phyloP scores from a whole-genome alignment of 2,888 invertebrate genomes.

The Adela reaumurella region DNA sequence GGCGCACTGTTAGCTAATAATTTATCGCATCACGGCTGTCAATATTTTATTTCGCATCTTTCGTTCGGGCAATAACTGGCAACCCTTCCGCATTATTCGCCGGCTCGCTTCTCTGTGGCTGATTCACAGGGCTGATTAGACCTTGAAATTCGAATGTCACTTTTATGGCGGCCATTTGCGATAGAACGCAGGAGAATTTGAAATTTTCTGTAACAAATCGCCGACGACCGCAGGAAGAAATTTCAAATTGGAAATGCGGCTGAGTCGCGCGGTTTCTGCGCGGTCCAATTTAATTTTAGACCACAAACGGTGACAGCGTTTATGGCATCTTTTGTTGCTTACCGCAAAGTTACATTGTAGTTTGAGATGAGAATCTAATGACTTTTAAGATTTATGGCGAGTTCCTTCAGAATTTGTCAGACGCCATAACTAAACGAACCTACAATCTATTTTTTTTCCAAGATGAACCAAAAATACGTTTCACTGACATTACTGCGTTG shows the following conservation, averaged over 20 bases:
- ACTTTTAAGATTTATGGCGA: not conserved
- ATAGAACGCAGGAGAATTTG: not conserved
- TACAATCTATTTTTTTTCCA: too few species aligned
- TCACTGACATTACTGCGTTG: too few species aligned
- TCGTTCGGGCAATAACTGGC: not conserved
- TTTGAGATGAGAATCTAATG: not conserved
- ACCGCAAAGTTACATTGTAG: slow-evolving; percentile 1
- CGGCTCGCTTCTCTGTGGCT: not conserved
- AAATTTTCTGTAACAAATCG: not conserved
- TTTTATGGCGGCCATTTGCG: not conserved
- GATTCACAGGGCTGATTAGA: not conserved
- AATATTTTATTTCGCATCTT: not conserved
- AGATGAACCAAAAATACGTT: too few species aligned
- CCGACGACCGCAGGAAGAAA: not conserved
- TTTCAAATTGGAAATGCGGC: not conserved
- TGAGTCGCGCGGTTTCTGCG: not conserved
- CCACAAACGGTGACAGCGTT: slow-evolving; percentile 6
- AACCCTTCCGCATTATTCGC: not conserved
- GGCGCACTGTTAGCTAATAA: not conserved
- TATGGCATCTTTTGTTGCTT: slow-evolving; percentile 4
- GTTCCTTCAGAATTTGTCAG: not conserved
- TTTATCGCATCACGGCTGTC: not conserved
- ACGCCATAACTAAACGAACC: too few species aligned
- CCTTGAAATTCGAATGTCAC: not conserved
- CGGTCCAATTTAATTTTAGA: not conserved